Percentiles rank a stretch among this genome's conserved stretches.
phyloP scores from a whole-genome alignment of 2,888 invertebrate genomes.

The Ceratothoa steindachneri region DNA sequence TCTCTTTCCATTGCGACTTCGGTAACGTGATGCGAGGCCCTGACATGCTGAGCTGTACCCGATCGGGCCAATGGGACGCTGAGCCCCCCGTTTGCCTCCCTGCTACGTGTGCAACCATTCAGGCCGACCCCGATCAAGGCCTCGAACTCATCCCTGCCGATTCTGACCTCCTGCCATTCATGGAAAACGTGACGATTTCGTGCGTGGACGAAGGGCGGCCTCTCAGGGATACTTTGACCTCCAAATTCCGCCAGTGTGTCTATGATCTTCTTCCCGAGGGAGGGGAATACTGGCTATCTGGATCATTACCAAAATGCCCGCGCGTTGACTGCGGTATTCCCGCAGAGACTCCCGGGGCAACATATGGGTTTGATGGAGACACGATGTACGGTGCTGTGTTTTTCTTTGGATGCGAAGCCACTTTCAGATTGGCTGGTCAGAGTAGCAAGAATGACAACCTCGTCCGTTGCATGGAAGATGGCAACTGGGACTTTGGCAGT shows the following conservation, averaged over 20 bases:
- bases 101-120: conserved; percentile 50
- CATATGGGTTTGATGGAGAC: conserved; percentile 81
- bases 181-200: conserved; percentile 80
- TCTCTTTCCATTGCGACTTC: conserved; percentile 88
- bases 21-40: conserved; percentile 89
- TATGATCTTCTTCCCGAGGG: conserved; percentile 70
- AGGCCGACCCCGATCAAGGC: conserved; percentile 50
- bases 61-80: conserved; percentile 89
- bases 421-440: conserved; percentile 88
- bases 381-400: conserved; percentile 89
- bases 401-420: conserved; percentile 87
- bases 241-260: conserved; percentile 87
- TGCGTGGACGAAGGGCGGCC: conserved; percentile 74
- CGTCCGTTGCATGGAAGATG: conserved; percentile 68
- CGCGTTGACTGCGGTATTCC: conserved; percentile 87
- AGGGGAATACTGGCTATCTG: conserved; percentile 88
- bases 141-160: conserved; percentile 61
- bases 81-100: conserved; percentile 67
- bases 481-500: conserved; percentile 96
- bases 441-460: conserved; percentile 86
- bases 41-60: conserved; percentile 76
- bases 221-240: conserved; percentile 73
- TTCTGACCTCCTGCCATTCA: conserved; percentile 76
- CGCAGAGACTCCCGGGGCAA: conserved; percentile 85
- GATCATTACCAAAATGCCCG: conserved; percentile 77